These are phyloP conservation scores for Panthera leo DNA, from an alignment of 2,113 vertebrate genomes.

Conservation along the genomic window DNA sequence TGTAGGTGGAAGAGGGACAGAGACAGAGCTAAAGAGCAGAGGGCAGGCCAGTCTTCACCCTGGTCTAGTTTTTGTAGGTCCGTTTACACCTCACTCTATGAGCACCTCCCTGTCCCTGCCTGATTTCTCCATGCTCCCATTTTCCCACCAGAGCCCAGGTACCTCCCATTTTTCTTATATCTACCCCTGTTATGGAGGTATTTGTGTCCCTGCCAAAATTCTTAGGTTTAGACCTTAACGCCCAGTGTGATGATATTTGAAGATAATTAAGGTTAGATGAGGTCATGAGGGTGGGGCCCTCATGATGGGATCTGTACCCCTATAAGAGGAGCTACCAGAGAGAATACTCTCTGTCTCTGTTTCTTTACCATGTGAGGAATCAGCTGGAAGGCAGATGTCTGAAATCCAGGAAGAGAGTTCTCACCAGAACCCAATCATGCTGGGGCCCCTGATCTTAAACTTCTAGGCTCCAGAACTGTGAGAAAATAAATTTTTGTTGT, in stretches of 20 bases:
- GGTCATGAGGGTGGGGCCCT: background rate
- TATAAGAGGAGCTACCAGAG: background rate
- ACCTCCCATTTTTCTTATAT: background rate
- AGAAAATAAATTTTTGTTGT: background rate
- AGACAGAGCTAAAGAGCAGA: background rate
- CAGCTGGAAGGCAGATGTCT: background rate
- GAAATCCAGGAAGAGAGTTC: background rate
- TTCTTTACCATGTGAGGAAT: background rate
- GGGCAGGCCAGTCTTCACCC: background rate
- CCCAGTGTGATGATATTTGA: background rate
- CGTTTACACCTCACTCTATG: accelerated
- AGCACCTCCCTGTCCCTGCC: background rate
- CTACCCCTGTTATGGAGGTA: background rate
- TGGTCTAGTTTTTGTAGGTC: background rate
- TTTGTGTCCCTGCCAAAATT: background rate
- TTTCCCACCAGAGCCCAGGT: background rate
- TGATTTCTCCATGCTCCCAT: background rate
- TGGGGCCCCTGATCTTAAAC: background rate
- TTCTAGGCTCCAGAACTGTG: background rate
- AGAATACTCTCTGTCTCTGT: background rate
- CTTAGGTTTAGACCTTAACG: background rate
- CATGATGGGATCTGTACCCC: background rate
- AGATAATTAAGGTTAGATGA: background rate
- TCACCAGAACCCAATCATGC: background rate
- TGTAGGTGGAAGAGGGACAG: background rate